Percentiles rank a stretch among this genome's conserved stretches.
phyloP scores from a whole-genome alignment of 92 coral and sea anemone genomes.

The Umimayanthus kanabou region DNA sequence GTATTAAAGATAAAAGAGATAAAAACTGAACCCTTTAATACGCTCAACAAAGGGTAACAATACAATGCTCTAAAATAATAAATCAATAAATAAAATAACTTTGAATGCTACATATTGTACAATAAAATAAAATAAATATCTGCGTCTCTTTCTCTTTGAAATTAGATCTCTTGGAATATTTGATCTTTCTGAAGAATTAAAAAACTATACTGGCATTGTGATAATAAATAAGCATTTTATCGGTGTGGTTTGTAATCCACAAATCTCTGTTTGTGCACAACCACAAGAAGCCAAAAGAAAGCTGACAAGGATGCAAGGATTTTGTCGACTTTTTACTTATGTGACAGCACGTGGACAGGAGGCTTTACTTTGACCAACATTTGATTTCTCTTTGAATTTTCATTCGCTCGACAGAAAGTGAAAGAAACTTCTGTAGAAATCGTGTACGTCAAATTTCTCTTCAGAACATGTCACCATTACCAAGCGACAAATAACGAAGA shows the following conservation, averaged over 20 bases:
- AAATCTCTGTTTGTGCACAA: neutral
- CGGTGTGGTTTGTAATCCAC: neutral
- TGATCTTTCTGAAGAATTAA: neutral
- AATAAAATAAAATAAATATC: neutral
- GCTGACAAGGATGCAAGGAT: neutral
- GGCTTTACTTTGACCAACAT: neutral
- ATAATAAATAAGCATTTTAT: too few relatives aligned
- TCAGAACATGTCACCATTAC: neutral
- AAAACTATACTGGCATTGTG: neutral
- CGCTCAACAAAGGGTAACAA: neutral
- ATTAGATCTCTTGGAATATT: neutral
- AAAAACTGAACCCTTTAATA: neutral
- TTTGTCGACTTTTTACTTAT: too few relatives aligned
- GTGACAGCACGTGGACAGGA: neutral
- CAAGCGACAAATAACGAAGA: neutral
- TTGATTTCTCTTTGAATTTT: neutral
- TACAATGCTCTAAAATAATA: neutral
- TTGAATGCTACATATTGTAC: neutral
- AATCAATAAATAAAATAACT: neutral
- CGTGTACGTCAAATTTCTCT: neutral
- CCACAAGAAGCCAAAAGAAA: neutral
- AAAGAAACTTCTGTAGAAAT: too few relatives aligned
- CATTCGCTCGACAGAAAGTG: neutral
- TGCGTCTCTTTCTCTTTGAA: neutral
- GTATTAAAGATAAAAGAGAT: neutral